phyloP scores from a whole-genome alignment of 2,888 invertebrate genomes.

The Megastigmus dorsalis region DNA sequence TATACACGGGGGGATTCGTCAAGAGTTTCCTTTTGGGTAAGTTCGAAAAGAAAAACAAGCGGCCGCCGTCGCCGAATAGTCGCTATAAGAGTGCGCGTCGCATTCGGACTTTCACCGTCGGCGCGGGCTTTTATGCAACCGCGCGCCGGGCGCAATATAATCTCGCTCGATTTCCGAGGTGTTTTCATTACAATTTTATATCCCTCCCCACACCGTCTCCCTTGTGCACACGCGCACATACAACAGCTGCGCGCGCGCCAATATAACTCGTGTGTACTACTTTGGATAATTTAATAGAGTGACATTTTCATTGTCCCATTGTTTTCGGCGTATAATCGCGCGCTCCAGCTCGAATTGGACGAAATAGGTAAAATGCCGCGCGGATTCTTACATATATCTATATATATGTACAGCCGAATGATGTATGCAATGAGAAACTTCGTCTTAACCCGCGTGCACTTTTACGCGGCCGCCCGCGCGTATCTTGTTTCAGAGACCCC shows the following conservation, averaged over 20 bases:
- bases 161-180: background rate
- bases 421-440: conserved; percentile 11
- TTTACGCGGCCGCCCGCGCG: too few relatives aligned
- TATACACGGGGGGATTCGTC: conserved; percentile 22
- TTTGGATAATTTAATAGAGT: conserved; percentile 47
- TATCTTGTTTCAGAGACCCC: too few relatives aligned
- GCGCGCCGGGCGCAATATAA: too few relatives aligned
- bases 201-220: background rate
- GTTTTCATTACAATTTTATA: conserved; percentile 21
- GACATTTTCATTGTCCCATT: conserved; percentile 48
- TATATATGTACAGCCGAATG: background rate
- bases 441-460: too few relatives aligned
- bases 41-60: background rate
- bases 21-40: background rate
- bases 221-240: background rate
- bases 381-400: too few relatives aligned
- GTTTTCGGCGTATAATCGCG: conserved; percentile 34
- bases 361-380: conserved; percentile 17
- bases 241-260: conserved; percentile 4
- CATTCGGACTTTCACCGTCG: conserved; percentile 35
- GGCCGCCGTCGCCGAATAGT: too few relatives aligned
- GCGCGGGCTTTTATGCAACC: conserved; percentile 6
- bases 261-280: background rate
- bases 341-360: background rate
- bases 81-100: too few relatives aligned